A percentile compares a stretch with the other conserved stretches of the same genome.
These are phyloP conservation scores for Thera obeliscata DNA, from an alignment of 2,888 invertebrate species.

Conservation along the genomic window DNA sequence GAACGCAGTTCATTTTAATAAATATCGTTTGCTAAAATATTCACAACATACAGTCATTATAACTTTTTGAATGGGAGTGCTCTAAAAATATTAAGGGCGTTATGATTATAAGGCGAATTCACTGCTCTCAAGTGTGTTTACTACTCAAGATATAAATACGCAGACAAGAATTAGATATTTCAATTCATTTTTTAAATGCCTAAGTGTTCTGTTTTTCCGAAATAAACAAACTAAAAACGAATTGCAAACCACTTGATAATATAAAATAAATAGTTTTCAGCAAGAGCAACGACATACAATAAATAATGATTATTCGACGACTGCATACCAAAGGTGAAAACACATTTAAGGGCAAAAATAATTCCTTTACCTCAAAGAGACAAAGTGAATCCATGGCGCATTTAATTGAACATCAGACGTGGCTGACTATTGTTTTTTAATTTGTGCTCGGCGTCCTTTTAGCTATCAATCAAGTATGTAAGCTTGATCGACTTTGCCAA, in stretches of 20 bases:
- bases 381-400: constrained; percentile 46
- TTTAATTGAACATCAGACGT: constrained; percentile 62
- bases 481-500: constrained; percentile 44
- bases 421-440: constrained; percentile 64
- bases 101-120: no score
- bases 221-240: background rate
- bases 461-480: constrained; percentile 77
- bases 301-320: constrained; percentile 12
- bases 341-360: constrained; percentile 25
- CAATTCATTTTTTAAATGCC: no score
- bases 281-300: background rate
- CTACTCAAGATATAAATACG: no score
- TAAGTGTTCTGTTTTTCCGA: no score
- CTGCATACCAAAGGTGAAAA: constrained; percentile 14
- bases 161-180: no score
- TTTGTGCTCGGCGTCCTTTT: constrained; percentile 72
- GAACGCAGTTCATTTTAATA: no score
- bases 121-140: no score
- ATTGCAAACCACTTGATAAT: background rate
- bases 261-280: background rate
- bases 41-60: no score
- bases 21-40: no score
- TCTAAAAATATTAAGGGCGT: no score
- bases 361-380: constrained; percentile 32
- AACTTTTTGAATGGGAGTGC: no score